Base-by-base conservation (phyloP, 2,113 vertebrate species). In the Gnathonemus echidnorhynchus region DNA sequence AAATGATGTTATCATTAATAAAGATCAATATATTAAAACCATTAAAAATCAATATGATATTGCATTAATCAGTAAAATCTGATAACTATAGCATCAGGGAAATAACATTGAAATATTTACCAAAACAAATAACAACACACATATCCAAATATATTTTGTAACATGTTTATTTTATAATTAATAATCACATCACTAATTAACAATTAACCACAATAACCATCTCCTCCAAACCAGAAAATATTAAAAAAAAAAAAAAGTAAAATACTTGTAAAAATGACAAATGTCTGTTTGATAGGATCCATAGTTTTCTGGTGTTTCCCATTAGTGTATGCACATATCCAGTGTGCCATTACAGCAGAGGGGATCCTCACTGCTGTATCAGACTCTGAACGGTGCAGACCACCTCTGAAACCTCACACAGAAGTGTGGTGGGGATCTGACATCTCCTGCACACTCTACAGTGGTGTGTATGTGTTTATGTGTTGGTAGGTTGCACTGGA, bases 151-250 rank as follows among this genome's bases (percentile, higher is more conserved):
- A 42, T 80, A 80, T 80, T 92, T 95, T 94, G 39, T 89, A 89
- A 62, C 91, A 87, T 91, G 83, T 95, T 96, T 96, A 96, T 95
- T 96, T 94, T 89, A 95, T 95, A 94, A 95, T 95, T 95, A 96
- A 95, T 95, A 95, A 95, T 93, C 94, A 96, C 96, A 94, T 95
- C 94, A 96, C 96, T 95, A 93, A 94, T 95, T 96, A 94, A 96
- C 95, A 95, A 95, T 93, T 93, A 95, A 95, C 93, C 94, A 96
- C 95, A 96, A 95, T 93, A 95, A 94, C n/a, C 94, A 95, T 94
- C 92, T 94, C 95, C 94, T 96, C 95, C 95, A 95, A 95, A 95
- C 95, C 93, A 94, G 95, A 95, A 92, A 95, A 93, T 91, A 92
- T 87, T 86, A 89, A 88, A 93, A 89, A 90, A 88, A 89, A 87